A percentile compares a stretch with the other conserved stretches of the same genome.
These are phyloP conservation scores for Yponomeuta evonymella DNA, from an alignment of 2,888 invertebrate genomes.

Conservation along the genomic window DNA sequence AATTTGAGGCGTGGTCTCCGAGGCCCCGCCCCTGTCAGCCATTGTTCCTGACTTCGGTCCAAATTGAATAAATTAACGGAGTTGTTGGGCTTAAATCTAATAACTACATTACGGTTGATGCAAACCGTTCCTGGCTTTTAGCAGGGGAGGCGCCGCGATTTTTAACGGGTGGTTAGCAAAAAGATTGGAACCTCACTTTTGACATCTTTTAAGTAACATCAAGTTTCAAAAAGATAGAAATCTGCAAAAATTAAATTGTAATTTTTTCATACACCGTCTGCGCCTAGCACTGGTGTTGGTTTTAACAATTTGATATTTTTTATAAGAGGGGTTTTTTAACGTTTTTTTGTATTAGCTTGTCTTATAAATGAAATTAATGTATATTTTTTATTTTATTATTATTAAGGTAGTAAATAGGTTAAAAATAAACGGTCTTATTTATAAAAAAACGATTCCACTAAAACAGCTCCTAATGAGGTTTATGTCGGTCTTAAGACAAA, in stretches of 20 bases:
- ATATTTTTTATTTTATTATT: no score
- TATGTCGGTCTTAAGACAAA: no score
- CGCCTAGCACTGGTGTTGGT: no score
- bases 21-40: conserved; percentile 57
- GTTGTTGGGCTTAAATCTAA: conserved; percentile 54
- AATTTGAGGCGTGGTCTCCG: conserved; percentile 47
- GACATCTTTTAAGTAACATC: background rate
- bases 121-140: conserved; percentile 57
- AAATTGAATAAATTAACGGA: conserved; percentile 72
- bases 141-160: background rate
- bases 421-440: no score
- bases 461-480: no score
- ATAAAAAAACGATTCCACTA: no score
- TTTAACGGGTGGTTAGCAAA: background rate
- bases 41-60: conserved; percentile 48
- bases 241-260: background rate
- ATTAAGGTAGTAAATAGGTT: no score
- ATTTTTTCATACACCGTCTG: no score
- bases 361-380: no score
- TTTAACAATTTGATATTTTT: no score
- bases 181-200: background rate
- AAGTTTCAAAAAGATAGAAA: background rate
- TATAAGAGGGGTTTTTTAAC: no score
- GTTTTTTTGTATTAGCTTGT: no score
- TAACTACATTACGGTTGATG: conserved; percentile 69